phyloP scores from a whole-genome alignment of 2,888 invertebrate genomes.

The Ceriagrion tenellum region DNA sequence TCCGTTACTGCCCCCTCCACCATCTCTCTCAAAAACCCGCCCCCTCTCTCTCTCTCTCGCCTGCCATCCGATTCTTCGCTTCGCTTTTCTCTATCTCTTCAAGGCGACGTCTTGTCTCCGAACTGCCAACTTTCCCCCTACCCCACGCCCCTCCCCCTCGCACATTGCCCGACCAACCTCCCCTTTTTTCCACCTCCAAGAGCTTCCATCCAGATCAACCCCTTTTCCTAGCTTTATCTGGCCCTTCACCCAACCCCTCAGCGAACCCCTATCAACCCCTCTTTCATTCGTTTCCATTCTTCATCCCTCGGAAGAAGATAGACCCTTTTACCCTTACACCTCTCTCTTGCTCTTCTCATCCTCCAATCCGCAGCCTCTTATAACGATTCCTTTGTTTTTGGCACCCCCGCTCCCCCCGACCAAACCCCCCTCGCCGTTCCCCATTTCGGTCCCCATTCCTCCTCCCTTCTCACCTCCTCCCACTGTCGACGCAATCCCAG shows the following conservation, averaged over 20 bases:
- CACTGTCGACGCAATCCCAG: neutral
- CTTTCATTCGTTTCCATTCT: constrained; percentile 29
- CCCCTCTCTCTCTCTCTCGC: neutral
- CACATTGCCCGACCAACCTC: neutral
- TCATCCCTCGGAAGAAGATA: constrained; percentile 53
- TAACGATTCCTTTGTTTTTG: constrained; percentile 5
- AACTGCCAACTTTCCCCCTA: neutral
- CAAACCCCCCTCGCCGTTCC: no score
- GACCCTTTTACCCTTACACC: neutral
- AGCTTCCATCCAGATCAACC: neutral
- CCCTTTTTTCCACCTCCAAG: neutral
- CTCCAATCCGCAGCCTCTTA: neutral
- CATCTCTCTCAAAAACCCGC: no score
- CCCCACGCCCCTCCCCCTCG: neutral
- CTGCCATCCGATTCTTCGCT: constrained; percentile 19
- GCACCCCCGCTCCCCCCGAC: no score
- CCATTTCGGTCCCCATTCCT: no score
- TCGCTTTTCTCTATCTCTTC: constrained; percentile 1
- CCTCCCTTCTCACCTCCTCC: no score
- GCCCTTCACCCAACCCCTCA: neutral
- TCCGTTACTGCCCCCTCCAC: neutral
- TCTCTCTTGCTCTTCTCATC: neutral
- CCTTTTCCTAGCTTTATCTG: neutral
- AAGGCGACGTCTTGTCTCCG: constrained; percentile 32
- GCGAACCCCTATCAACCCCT: neutral